Evolutionary conservation across 1,140 invertebrate species (phyloP).

Genomic region (Cephus cinctus): DNA sequence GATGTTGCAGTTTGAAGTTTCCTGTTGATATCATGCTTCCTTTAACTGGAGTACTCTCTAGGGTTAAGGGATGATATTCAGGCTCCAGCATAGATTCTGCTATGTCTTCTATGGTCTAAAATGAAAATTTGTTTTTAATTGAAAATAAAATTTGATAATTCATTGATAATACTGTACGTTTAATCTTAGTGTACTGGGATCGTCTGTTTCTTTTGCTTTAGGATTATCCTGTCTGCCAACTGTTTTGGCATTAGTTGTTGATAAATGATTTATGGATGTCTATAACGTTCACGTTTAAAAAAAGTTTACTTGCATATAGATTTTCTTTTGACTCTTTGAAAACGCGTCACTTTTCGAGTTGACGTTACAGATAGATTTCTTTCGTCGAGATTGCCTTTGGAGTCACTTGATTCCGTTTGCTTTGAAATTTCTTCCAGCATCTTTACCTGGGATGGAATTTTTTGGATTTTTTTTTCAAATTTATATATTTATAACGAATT

Average conservation of each 20-base stretch:
- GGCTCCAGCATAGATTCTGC: no score
- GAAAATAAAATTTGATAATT: background rate
- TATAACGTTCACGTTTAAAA: no score
- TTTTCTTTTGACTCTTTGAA: background rate
- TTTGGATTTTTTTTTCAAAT: conserved; percentile 1
- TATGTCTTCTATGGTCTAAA: background rate
- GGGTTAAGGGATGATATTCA: conserved; percentile 38
- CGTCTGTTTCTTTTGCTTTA: no score
- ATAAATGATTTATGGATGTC: no score
- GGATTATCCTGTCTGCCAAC: no score
- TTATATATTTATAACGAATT: background rate
- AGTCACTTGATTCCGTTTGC: background rate
- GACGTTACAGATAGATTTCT: no score
- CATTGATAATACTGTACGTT: background rate
- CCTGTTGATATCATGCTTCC: conserved; percentile 31
- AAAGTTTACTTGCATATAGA: no score
- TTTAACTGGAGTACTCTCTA: conserved; percentile 22
- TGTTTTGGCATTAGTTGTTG: no score
- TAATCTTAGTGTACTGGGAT: background rate
- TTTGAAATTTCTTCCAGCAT: background rate
- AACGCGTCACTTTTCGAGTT: background rate
- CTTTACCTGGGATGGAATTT: background rate
- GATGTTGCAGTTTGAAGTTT: conserved; percentile 34
- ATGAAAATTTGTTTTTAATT: background rate
- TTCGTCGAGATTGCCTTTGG: background rate